These are phyloP conservation scores for Silurus asotus DNA, from an alignment of 2,113 vertebrate genomes.

Conservation along the genomic window DNA sequence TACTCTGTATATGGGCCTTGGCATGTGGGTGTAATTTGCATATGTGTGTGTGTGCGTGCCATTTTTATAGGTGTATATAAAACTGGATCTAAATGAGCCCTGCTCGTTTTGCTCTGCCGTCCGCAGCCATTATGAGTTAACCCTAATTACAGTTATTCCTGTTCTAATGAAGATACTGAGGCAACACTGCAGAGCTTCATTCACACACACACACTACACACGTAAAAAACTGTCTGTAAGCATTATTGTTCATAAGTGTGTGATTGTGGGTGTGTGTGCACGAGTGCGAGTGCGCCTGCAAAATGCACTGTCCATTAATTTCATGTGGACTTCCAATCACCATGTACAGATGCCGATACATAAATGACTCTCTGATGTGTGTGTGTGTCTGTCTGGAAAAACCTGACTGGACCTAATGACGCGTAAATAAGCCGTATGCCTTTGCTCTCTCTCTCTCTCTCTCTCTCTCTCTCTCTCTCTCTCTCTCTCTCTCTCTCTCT, in stretches of 20 bases:
- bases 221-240: constrained; percentile 38
- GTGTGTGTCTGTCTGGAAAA: constrained; percentile 76
- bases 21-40: constrained; percentile 21
- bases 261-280: constrained; percentile 31
- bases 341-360: constrained; percentile 97
- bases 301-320: constrained; percentile 88
- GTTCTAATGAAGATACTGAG: constrained; percentile 96
- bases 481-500: not conserved
- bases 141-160: constrained; percentile 98
- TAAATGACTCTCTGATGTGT: constrained; percentile 93
- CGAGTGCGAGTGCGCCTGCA: constrained; percentile 44
- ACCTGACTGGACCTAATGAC: constrained; percentile 95
- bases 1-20: constrained; percentile 17
- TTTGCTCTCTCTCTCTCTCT: constrained; percentile 75
- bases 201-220: constrained; percentile 66
- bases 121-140: constrained; percentile 95
- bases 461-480: not conserved
- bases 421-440: constrained; percentile 91
- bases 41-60: not conserved
- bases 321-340: constrained; percentile 96
- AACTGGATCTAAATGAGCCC: constrained; percentile 84
- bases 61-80: constrained; percentile 55
- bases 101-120: constrained; percentile 77
- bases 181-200: constrained; percentile 96
- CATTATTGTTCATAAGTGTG: constrained; percentile 28